phyloP scores from a whole-genome alignment of 2,113 vertebrate genomes.

The Oncorhynchus masou region DNA sequence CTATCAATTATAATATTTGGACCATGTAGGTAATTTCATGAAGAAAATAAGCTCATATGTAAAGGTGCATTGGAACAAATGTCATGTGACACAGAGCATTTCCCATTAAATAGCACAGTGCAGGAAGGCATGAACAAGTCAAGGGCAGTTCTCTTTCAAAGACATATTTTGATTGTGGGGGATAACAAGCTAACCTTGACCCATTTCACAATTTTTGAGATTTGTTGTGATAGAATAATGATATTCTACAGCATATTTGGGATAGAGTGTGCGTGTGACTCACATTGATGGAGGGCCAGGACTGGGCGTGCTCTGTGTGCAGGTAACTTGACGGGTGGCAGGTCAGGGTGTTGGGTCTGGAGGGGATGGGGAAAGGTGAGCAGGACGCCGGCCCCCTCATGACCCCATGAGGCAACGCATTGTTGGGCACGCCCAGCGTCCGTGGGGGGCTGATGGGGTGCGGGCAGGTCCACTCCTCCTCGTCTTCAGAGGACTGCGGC shows the following conservation, averaged over 20 bases:
- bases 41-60: too few species aligned
- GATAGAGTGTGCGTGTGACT: slow-evolving; percentile 59
- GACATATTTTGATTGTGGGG: too few species aligned
- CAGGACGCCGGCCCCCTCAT: slow-evolving; percentile 91
- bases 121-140: too few species aligned
- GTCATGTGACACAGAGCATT: too few species aligned
- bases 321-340: slow-evolving; percentile 78
- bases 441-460: slow-evolving; percentile 83
- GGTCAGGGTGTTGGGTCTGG: slow-evolving; percentile 76
- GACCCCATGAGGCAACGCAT: slow-evolving; percentile 71
- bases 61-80: too few species aligned
- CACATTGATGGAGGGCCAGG: slow-evolving; percentile 97
- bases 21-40: too few species aligned
- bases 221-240: too few species aligned
- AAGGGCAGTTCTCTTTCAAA: too few species aligned
- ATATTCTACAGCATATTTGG: neutral
- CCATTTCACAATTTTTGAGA: too few species aligned
- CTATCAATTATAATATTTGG: too few species aligned
- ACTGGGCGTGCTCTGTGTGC: slow-evolving; percentile 90
- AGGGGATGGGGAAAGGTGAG: slow-evolving; percentile 84
- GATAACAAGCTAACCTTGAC: too few species aligned
- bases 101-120: neutral
- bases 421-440: slow-evolving; percentile 76
- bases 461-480: slow-evolving; percentile 91
- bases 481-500: slow-evolving; percentile 87